Conservation (phyloP, 2,797 vertebrate species). For the Sebastes wilsoni region DNA sequence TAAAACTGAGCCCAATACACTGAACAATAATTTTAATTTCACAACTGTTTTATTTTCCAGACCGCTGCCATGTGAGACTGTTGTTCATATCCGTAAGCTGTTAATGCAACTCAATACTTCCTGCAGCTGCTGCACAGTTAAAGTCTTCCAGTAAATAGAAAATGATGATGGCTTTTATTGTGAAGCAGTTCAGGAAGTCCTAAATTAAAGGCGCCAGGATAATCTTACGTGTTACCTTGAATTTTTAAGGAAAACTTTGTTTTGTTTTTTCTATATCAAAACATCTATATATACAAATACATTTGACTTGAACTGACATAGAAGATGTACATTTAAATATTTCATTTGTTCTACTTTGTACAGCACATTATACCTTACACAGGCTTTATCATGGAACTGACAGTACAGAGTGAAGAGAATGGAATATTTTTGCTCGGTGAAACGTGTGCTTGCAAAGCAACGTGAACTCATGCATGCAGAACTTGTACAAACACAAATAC, state of each 20-base stretch:
- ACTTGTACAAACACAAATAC: constrained; percentile 24
- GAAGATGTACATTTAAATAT: not conserved
- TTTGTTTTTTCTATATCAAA: no score
- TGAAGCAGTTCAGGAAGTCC: not conserved
- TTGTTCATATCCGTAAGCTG: not conserved
- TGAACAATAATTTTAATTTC: not conserved
- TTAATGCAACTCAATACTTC: not conserved
- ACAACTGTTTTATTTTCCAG: not conserved
- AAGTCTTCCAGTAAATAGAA: not conserved
- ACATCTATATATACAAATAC: no score
- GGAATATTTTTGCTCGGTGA: constrained; percentile 19
- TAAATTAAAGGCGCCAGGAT: not conserved
- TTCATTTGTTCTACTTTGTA: not conserved
- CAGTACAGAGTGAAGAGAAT: constrained; percentile 2
- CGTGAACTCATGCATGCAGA: constrained; percentile 27
- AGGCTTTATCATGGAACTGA: not conserved
- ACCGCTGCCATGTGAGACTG: not conserved
- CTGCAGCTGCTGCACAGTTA: not conserved
- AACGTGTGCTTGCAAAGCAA: constrained; percentile 20
- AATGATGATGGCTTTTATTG: not conserved
- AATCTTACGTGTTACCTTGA: not conserved
- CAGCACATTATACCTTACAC: not conserved
- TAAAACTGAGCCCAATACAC: not conserved
- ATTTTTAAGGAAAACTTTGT: no score
- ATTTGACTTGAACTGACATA: not conserved